Evolutionary conservation across 2,113 vertebrate genomes (phyloP).

Genomic region (Barnardius zonarius): DNA sequence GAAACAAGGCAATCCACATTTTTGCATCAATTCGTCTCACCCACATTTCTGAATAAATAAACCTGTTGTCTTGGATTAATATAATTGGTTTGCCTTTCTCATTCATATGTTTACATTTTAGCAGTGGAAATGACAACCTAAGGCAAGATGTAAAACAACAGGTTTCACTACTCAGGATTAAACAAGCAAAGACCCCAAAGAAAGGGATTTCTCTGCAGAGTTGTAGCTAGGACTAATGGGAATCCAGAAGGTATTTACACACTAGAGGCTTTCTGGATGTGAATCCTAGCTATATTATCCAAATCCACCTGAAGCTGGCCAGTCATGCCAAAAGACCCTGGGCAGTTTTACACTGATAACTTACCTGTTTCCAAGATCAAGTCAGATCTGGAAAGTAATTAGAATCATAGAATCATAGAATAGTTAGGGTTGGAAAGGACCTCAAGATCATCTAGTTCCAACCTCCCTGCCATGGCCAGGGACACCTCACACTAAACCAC

Average conservation of each 20-base stretch:
- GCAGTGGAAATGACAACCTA: background rate
- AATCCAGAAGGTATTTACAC: background rate
- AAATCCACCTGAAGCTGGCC: background rate
- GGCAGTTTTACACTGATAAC: background rate
- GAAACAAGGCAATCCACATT: background rate
- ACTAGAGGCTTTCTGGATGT: background rate
- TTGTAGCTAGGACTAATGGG: background rate
- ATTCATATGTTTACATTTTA: background rate
- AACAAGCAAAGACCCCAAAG: background rate
- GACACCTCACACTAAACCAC: too few species aligned
- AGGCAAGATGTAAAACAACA: background rate
- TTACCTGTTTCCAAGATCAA: background rate
- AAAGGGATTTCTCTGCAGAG: background rate
- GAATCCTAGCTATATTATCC: background rate
- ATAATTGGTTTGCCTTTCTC: background rate
- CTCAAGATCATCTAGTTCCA: too few species aligned
- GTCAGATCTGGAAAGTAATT: background rate
- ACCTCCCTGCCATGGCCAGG: too few species aligned
- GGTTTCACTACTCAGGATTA: background rate
- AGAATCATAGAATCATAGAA: too few species aligned
- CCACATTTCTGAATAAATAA: background rate
- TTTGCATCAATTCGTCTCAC: background rate
- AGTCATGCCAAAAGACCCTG: background rate
- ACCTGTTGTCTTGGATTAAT: background rate
- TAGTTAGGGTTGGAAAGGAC: too few species aligned